Evolutionary conservation across 2,113 vertebrate species (phyloP), one percentile per base, ranked within the genome.

Genomic region (Mugil cephalus): DNA sequence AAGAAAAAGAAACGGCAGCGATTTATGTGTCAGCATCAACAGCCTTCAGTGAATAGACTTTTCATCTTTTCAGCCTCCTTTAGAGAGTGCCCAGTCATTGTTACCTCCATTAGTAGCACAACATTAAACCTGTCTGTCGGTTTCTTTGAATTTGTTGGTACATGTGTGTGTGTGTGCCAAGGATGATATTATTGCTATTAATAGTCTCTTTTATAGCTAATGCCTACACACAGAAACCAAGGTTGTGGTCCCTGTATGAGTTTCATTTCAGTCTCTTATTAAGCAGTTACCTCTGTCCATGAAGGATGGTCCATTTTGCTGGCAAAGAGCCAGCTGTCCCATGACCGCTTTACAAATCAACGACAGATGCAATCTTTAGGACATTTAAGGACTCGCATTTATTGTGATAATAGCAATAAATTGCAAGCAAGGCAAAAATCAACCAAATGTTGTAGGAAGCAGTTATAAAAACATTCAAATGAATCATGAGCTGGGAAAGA

Each of bases 11-110:
- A n/a, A n/a, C n/a, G 54, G 43, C 19, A 74, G 30, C 15, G 3
- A 43, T 62, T 70, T 74, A 50, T 17, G 59, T 56, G 47, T 58
- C 48, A 81, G 72, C 67, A 36, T 69, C 53, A 56, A 52, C 60
- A 69, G 24, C 62, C 35, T 50, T 62, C 60, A 10, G 18, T 59
- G 53, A 82, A 79, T 68, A 56, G 55, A 35, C 35, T 63, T 66
- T 69, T 36, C 36, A 59, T 38, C 15, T 42, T 47, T 50, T 54
- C 42, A 58, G 19, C 54, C 34, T 74, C 17, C 19, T 17, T 58
- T 64, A 73, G 35, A 73, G 35, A 72, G 59, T 47, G 48, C 55
- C 17, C 47, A 30, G 24, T 66, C 58, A 78, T 58, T 58, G 18
- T 45, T 51, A 64, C 43, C 50, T 52, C 56, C 45, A 45, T 56